These are phyloP conservation scores for Adelognathus sp. DNA, from an alignment of 2,888 invertebrate genomes.

Conservation along the genomic window DNA sequence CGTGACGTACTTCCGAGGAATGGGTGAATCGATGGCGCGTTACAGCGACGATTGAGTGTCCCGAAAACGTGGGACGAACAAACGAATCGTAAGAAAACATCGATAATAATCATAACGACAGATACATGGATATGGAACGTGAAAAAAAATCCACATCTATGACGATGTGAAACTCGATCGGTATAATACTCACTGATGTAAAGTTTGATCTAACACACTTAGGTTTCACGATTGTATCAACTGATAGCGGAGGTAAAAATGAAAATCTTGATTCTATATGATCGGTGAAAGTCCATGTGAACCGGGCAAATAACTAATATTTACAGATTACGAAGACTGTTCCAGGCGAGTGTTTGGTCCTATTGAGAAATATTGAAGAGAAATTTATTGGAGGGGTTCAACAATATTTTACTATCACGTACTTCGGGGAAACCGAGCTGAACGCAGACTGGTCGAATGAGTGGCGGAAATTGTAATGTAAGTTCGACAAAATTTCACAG, in stretches of 20 bases:
- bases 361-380: background rate
- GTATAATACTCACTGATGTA: constrained; percentile 37
- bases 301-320: constrained; percentile 15
- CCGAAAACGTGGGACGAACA: constrained; percentile 16
- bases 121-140: constrained; percentile 37
- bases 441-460: background rate
- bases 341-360: background rate
- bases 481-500: too few species aligned
- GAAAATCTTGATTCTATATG: background rate
- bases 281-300: background rate
- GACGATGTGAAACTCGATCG: constrained; percentile 1
- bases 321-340: constrained; percentile 5
- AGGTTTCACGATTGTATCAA: constrained; percentile 17
- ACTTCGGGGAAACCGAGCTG: background rate
- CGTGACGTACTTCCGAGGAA: background rate
- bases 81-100: constrained; percentile 35
- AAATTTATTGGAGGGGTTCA: background rate
- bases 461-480: background rate
- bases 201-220: constrained; percentile 50
- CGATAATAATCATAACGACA: constrained; percentile 51
- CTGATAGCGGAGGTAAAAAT: background rate
- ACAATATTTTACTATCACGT: background rate
- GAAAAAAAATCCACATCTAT: constrained; percentile 30
- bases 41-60: constrained; percentile 27
- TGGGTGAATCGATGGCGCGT: background rate